These are phyloP conservation scores for Drepanosiphum platanoidis DNA, from an alignment of 2,888 invertebrate genomes.

Conservation along the genomic window DNA sequence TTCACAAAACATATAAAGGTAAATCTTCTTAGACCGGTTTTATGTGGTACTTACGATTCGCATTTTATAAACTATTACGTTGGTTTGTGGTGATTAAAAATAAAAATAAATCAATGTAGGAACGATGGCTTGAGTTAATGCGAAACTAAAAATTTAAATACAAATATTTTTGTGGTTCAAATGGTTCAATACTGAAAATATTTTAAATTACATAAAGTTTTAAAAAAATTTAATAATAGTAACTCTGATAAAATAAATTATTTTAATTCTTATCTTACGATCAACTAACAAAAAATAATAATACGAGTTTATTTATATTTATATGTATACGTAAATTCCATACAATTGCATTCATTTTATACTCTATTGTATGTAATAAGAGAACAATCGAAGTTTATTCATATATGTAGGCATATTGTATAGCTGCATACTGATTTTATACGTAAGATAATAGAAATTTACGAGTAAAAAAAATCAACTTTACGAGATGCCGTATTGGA, in stretches of 20 bases:
- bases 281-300: background rate
- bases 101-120: background rate
- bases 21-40: slow-evolving; percentile 5
- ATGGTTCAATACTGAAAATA: too few species aligned
- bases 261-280: background rate
- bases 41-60: background rate
- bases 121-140: background rate
- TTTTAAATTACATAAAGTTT: too few species aligned
- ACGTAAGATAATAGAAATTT: slow-evolving; percentile 15
- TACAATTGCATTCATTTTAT: slow-evolving; percentile 6
- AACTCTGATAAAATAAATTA: background rate
- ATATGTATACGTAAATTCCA: background rate
- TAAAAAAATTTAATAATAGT: background rate
- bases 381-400: background rate
- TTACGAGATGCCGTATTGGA: background rate
- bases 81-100: background rate
- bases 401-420: background rate
- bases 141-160: background rate
- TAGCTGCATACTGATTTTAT: background rate
- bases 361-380: background rate
- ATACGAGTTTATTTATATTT: too few species aligned
- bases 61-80: slow-evolving; percentile 1
- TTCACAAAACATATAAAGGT: background rate
- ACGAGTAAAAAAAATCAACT: background rate
- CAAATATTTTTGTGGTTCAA: background rate